Evolutionary conservation across 2,888 invertebrate genomes (phyloP), one percentile per base, ranked within the genome.

Genomic region (Hypena proboscidalis): DNA sequence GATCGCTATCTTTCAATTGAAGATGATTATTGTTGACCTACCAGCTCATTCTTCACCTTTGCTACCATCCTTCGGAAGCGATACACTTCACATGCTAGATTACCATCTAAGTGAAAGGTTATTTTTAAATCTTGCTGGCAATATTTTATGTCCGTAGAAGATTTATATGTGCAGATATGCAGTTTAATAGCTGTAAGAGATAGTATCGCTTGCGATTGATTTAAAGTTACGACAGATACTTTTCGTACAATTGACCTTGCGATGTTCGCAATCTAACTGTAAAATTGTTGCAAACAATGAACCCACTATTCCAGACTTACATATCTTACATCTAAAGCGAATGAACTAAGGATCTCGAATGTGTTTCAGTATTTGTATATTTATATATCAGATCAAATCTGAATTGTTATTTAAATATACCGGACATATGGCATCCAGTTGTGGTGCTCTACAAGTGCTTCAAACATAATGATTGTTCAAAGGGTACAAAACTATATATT

Each of bases 51-150:
- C 30, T 21, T 71, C 58, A 70, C 71, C 72, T 69, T 62, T 67
- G 51, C 53, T 70, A 64, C 62, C n/a, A n/a, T n/a, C 64, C 67
- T 70, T 72, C 73, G 66, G 76, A 66, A 75, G 75, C 73, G 64
- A 66, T 66, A 62, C 53, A 38, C 50, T 55, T 61, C 49, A 54
- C 47, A 43, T 45, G 62, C 11, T 34, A 59, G 72, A 73, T 76
- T 52, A 39, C 33, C 41, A 74, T 72, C 73, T 41, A 53, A 70
- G 71, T 70, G 74, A 77, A 75, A 76, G 72, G 67, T 49, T 58
- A 34, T 43, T 51, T 58, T 47, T 44, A 47, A 57, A 61, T 52
- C 54, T 55, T 49, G 44, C 44, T 42, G 30, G 38, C 44, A 58
- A 58, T 53, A 40, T 37, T 34, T 22, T 35, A 50, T 58, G 52